Conservation (phyloP, 2,797 vertebrate genomes). For the Parambassis ranga region DNA sequence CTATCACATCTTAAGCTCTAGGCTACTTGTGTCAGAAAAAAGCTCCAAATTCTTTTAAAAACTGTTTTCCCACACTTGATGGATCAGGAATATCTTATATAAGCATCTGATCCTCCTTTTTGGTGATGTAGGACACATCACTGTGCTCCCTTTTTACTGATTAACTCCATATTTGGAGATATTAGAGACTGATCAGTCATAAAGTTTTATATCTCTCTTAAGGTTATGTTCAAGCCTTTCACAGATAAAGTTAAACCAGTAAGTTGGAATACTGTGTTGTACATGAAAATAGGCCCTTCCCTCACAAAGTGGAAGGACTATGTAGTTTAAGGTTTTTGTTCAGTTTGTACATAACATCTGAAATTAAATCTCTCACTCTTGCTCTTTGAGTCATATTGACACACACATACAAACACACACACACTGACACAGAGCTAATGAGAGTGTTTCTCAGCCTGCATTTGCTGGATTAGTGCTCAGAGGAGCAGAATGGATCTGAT, state of each 20-base stretch:
- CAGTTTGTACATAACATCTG: constrained; percentile 1
- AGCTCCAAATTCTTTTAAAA: too few species aligned
- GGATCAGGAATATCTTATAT: too few species aligned
- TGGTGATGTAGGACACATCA: too few species aligned
- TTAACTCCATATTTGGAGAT: too few species aligned
- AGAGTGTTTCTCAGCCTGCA: constrained; percentile 61
- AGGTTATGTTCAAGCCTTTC: neutral
- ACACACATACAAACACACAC: too few species aligned
- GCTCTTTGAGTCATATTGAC: constrained; percentile 4
- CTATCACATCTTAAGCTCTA: too few species aligned
- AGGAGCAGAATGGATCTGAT: constrained; percentile 60
- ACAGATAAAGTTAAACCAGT: neutral
- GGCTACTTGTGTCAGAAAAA: too few species aligned
- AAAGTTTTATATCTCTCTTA: accelerated
- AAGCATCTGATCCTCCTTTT: too few species aligned
- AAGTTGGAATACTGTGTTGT: neutral
- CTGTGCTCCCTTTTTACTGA: too few species aligned
- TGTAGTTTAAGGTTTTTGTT: neutral
- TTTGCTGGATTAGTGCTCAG: constrained; percentile 48
- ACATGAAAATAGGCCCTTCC: neutral
- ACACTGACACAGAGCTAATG: constrained; percentile 43
- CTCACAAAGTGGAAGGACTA: neutral
- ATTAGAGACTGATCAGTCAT: neutral
- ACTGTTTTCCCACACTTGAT: too few species aligned
- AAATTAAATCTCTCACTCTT: constrained; percentile 11